Base-by-base conservation (phyloP, 2,797 vertebrate species). In the Adelosebastes latens region DNA sequence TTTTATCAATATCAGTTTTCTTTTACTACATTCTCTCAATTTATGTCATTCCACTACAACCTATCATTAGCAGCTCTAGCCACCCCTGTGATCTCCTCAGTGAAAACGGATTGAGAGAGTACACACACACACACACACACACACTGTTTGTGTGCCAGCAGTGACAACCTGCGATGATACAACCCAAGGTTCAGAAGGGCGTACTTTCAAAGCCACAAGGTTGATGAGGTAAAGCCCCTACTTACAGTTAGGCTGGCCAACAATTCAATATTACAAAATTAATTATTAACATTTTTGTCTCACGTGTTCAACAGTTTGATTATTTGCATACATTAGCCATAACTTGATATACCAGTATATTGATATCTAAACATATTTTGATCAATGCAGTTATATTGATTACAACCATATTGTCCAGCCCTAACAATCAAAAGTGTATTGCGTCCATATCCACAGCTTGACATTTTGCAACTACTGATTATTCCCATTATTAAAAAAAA, bases 1-100 rank as follows among this genome's bases (percentile, higher is more conserved):
- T 69, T 69, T 25, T 4, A 78, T 31, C 61, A 66, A 59, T n/a
- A 49, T 20, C 14, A 58, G 4, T 64, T 78, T 72, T 68, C 10
- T 25, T 61, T 49, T n/a, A 36, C 29, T 52, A 46, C 25, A 72
- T 64, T 78, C 70, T 61, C 22, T 60, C 46, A 34, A 39, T 53
- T 71, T 62, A 34, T 73, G 34, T 71, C 67, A 39, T 71, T 77
- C 74, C 62, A n/a, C 72, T 63, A 62, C 5, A 80, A 76, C 58
- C 29, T 32, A 56, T 66, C 59, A 63, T 74, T 80, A 80, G 68
- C 76, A 82, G 82, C 83, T 87, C 70, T 39, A 78, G 36, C 31
- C 46, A 59, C 10, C 70, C 25, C 25, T 84, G 22, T 73, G 74
- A 89, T 80, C 29, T 20, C 55, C 42, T 63, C 67, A 66, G 58